These are phyloP conservation scores for Nestor notabilis DNA, from an alignment of 2,113 vertebrate species.

Conservation along the genomic window DNA sequence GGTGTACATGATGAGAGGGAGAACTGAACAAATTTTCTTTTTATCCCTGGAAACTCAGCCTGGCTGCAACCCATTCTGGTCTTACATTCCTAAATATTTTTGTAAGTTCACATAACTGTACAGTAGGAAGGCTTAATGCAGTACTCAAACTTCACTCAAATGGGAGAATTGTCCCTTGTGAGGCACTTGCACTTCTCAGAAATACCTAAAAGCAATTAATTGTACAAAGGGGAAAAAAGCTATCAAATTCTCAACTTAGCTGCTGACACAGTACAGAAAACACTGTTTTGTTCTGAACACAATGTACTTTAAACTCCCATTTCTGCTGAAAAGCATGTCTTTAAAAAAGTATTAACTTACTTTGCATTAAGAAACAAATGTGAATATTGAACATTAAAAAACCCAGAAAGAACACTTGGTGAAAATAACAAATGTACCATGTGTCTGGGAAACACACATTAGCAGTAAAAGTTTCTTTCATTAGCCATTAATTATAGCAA, in stretches of 20 bases:
- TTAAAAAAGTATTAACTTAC: slow-evolving; percentile 35
- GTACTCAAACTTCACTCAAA: not conserved
- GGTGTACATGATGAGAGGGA: not conserved
- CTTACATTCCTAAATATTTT: slow-evolving; percentile 39
- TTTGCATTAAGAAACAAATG: slow-evolving; percentile 25
- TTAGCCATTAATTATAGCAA: not conserved
- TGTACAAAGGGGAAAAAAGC: slow-evolving; percentile 17
- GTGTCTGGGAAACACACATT: not conserved
- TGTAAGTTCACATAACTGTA: not conserved
- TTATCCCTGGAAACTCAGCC: not conserved
- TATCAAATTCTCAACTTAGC: slow-evolving; percentile 31
- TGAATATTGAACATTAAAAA: not conserved
- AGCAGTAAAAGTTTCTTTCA: not conserved
- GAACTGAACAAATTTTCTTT: not conserved
- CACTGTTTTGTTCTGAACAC: slow-evolving; percentile 37
- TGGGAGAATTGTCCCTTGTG: slow-evolving; percentile 2
- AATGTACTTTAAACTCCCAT: slow-evolving; percentile 8
- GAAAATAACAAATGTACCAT: not conserved
- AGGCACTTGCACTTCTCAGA: slow-evolving; percentile 4
- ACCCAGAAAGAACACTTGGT: not conserved
- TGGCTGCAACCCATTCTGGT: not conserved
- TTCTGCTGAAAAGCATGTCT: slow-evolving; percentile 28
- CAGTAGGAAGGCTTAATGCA: slow-evolving; percentile 8
- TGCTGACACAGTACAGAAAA: slow-evolving; percentile 24
- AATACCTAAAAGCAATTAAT: slow-evolving; percentile 38